phyloP scores from a whole-genome alignment of 2,113 vertebrate species.

The Thalassoma bifasciatum region DNA sequence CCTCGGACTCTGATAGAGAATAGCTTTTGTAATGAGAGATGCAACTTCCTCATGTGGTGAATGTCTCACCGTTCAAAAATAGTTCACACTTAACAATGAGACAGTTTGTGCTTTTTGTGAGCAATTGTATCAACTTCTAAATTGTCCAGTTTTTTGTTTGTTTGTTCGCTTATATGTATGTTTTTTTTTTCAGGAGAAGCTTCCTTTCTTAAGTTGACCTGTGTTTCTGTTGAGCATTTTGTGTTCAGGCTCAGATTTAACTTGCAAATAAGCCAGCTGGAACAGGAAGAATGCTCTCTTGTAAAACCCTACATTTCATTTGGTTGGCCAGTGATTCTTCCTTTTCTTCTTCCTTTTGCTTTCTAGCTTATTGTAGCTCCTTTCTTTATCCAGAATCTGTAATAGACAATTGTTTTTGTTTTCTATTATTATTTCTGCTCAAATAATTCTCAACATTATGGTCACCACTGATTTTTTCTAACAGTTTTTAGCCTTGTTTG shows the following conservation, averaged over 20 bases:
- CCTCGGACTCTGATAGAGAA: not conserved
- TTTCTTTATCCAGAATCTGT: not conserved
- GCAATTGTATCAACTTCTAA: slow-evolving; percentile 12
- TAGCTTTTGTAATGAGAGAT: not conserved
- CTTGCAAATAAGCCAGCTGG: slow-evolving; percentile 31
- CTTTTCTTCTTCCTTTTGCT: not conserved
- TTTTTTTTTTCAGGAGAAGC: not conserved
- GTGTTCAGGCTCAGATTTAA: slow-evolving; percentile 40
- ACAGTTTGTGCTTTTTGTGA: slow-evolving; percentile 27
- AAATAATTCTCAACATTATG: slow-evolving; percentile 42
- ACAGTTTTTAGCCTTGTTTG: not conserved
- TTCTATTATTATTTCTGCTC: slow-evolving; percentile 41
- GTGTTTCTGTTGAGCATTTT: slow-evolving; percentile 8
- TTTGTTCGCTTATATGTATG: no score
- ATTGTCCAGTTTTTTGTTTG: not conserved
- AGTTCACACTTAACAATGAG: slow-evolving; percentile 2
- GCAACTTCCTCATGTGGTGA: not conserved
- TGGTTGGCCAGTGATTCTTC: not conserved
- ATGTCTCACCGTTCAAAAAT: slow-evolving; percentile 3
- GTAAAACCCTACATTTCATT: not conserved
- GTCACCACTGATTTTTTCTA: not conserved
- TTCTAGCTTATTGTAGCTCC: slow-evolving; percentile 2
- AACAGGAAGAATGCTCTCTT: not conserved
- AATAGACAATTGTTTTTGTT: not conserved
- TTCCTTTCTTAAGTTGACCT: slow-evolving; percentile 1